Base-by-base conservation (phyloP, 2,888 invertebrate species). In the Melangyna quadrimaculata region DNA sequence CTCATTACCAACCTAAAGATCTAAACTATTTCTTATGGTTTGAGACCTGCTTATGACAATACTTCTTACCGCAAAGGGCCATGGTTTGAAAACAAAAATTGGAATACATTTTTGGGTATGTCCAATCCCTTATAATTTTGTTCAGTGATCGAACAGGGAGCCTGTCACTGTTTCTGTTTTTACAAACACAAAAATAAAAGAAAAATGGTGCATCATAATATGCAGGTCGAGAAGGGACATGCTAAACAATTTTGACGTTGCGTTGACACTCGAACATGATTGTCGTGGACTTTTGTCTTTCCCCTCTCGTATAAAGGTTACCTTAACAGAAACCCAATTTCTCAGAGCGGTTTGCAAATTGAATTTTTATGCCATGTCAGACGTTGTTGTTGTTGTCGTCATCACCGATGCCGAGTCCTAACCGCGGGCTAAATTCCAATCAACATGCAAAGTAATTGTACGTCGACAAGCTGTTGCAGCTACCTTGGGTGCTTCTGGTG, bases 361-460 rank as follows among this genome's bases (percentile, higher is more conserved):
- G 84, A 84, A 80, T 84, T 84, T 84, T 77, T 84, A 75, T 75
- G 71, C 71, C 75, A 79, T 79, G 84, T 72, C 69, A 70, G 69
- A 55, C 73, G 63, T 63, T 72, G 72, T 22, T 22, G 19, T 63
- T 69, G 84, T 61, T 12, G 57, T 59, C 32, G 32, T 32, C 35
- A 22, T 59, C 22, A 3, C 40, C 75, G 75, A 80, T 75, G 72
- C 40, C 45, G 71, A 67, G 35, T 40, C 35, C 43, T 71, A 71
- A 69, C 81, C 69, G 73, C 81, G 81, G 81, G 77, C 81, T 81
- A 73, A 86, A 78, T 78, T 86, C 73, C 86, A 86, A 86, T 86
- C 80, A 86, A 86, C 86, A 86, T 86, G 86, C 86, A 86, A 86
- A 86, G 86, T 86, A 86, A 86, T 86, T 86, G 81, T 51, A 69